A percentile compares a stretch with the other conserved stretches of the same genome.
Conservation (phyloP, 2,113 vertebrate species). For the Tachuris rubrigastra region DNA sequence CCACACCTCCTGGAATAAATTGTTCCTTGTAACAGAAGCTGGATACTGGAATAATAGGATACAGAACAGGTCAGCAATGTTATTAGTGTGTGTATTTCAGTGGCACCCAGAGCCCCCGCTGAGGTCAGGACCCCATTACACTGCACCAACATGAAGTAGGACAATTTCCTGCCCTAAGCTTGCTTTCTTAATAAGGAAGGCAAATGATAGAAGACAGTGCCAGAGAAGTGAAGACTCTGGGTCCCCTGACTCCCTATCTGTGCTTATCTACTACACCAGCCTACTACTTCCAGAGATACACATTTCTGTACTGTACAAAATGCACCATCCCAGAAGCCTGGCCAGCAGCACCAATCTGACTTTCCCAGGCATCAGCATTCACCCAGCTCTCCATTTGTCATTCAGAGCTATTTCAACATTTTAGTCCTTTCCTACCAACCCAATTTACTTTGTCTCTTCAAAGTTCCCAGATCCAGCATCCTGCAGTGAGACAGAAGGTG, state of each 20-base stretch:
- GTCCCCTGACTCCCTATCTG: neutral
- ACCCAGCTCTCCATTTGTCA: neutral
- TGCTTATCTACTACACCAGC: neutral
- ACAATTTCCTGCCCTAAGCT: constrained; percentile 2
- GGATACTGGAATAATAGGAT: neutral
- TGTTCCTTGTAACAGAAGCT: neutral
- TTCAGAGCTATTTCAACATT: neutral
- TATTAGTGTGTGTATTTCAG: neutral
- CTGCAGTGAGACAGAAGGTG: neutral
- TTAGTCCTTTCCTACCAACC: neutral
- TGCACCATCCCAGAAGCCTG: neutral
- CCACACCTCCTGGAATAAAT: neutral
- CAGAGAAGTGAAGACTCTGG: neutral
- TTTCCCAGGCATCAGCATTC: neutral
- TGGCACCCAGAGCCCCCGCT: neutral
- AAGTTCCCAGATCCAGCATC: neutral
- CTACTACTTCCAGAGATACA: neutral
- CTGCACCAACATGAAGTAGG: neutral
- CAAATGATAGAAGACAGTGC: neutral
- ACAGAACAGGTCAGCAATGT: neutral
- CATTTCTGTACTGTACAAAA: neutral
- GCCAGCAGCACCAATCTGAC: neutral
- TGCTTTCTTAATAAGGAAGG: constrained; percentile 6
- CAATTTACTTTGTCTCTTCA: neutral
- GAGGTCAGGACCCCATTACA: constrained; percentile 29